Evolutionary conservation across 2,113 vertebrate genomes (phyloP), one percentile per base, ranked within the genome.

Genomic region (Sylvicapra grimmia): DNA sequence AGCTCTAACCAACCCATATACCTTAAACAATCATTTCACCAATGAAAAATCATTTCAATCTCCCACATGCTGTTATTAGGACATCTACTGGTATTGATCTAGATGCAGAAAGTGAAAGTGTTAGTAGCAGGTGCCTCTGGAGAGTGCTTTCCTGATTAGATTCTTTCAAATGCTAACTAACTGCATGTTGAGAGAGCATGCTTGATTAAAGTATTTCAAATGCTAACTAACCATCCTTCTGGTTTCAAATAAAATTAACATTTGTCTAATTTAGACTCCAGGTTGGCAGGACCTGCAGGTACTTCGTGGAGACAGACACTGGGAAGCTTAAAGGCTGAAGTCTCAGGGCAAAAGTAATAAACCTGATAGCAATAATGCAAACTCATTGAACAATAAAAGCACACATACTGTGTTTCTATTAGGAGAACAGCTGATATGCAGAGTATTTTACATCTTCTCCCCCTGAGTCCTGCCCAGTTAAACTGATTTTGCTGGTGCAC

Each of bases 141-240:
- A 92, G 63, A 93, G 40, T 3, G 12, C 8, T 87, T 8, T 95
- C n/a, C 58, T 97, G 87, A 93, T 98, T 92, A 94, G 92, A 79
- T 47, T 95, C 63, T 96, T 96, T 98, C 92, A 98, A 86, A 98
- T 95, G 82, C 89, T 97, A 95, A 92, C 82, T 82, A 90, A 94
- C 93, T 63, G 58, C 40, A 47, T 87, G 18, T 98, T 29, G 31
- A 96, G 94, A 92, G 82, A 93, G 80, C 90, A 49, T 29, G 59
- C 47, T 80, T 97, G 63, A 94, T 95, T 95, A 83, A 86, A 86
- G 61, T 86, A 89, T 96, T 98, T 97, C 95, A 97, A 33, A 97
- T 97, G 92, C 88, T 95, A 97, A 97, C 88, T 83, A 97, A 91
- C 83, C 85, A 61, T 85, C 29, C 51, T n/a, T 88, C 87, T 88